Evolutionary conservation across 2,888 invertebrate species (phyloP), one percentile per base, ranked within the genome.

Genomic region (Tupiocoris notatus): DNA sequence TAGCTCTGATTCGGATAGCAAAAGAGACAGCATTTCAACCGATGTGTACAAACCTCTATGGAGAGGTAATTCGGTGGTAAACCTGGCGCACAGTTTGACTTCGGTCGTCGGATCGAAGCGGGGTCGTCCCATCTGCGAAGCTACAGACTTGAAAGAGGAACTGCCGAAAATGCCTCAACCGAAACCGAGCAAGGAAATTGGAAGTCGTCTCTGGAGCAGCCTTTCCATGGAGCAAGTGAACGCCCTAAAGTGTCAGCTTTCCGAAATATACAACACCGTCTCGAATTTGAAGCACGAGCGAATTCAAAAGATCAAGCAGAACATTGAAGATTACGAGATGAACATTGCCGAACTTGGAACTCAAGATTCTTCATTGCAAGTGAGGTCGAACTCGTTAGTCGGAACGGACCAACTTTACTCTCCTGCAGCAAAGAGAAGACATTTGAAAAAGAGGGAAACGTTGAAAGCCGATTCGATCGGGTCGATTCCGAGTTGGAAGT

Each of bases 191-290:
- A 78, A 78, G 21, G 91, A 92, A 7, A 87, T 93, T 12, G 92
- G 92, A 6, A 91, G 89, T 81, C 88, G 91, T 77, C 86, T 94
- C 71, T 93, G 93, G 88, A 93, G 93, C 82, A 93, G 94, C 81
- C 85, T 94, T 61, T 93, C 94, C 0, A 89, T 91, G 84, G 93
- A 94, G 79, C 94, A 94, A 85, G 91, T 94, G 0, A 90, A 89
- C 81, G 90, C 91, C 23, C 85, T 94, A 59, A 93, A 93, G 83
- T 88, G 88, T 80, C 94, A 94, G 83, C 84, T 94, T 0, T 91
- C 90, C 80, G 92, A 93, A 79, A 94, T 94, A 78, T 94, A 94
- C 80, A 90, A 91, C 68, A 88, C 87, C 81, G 88, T 82, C 1
- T 81, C 81, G 2, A 80, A 79, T 68, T 66, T 82, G 64, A 82